These are phyloP conservation scores for Lacerta agilis DNA, from an alignment of 2,797 vertebrate genomes.

Conservation along the genomic window DNA sequence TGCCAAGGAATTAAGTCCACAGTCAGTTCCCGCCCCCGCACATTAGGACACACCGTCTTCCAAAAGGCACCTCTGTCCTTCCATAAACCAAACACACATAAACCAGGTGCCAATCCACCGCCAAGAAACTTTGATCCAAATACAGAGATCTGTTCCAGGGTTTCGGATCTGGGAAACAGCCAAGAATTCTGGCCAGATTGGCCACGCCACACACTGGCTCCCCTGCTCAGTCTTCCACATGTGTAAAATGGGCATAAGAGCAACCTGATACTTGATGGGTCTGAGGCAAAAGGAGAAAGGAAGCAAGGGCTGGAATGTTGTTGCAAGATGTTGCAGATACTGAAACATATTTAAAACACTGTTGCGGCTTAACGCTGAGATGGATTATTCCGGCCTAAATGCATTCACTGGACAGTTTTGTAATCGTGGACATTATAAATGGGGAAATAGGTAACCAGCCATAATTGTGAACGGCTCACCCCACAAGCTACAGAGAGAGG, in stretches of 20 bases:
- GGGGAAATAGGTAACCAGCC: no score
- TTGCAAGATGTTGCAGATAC: no score
- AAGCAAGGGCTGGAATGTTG: background rate
- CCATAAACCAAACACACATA: background rate
- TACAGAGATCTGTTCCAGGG: background rate
- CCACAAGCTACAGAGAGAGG: no score
- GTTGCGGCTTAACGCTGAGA: background rate
- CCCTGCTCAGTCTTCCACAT: background rate
- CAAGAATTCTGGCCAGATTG: background rate
- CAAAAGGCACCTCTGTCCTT: background rate
- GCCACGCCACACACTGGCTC: background rate
- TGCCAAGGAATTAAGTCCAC: background rate
- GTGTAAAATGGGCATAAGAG: background rate
- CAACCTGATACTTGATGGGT: no score
- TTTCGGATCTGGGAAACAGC: background rate
- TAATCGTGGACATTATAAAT: background rate
- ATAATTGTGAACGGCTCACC: background rate
- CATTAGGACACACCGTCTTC: background rate
- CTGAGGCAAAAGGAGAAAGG: background rate
- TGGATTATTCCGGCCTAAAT: no score
- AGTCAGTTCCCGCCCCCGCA: rapidly evolving
- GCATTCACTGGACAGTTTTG: background rate
- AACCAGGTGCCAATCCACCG: background rate
- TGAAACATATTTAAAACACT: background rate
- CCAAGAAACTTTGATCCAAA: background rate